Base-by-base conservation (phyloP, 1,140 invertebrate species). In the Aricia agestis region DNA sequence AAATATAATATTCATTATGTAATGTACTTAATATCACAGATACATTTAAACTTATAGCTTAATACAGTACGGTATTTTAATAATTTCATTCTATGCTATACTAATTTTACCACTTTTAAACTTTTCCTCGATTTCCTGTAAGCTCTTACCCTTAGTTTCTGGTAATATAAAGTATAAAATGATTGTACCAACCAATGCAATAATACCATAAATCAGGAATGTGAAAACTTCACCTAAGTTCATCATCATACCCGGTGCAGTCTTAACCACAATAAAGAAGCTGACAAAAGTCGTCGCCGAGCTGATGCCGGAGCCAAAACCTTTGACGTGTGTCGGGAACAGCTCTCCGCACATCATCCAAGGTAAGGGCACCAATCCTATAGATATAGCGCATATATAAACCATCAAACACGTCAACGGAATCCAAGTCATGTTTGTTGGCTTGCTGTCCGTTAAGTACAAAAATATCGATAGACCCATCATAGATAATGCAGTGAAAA, bases 121-220 rank as follows among this genome's bases (percentile, higher is more conserved):
- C 59, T 83, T 85, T 45, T 93, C 92, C 79, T 95, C 94, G 70
- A 97, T 96, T 81, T 97, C 95, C 80, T 96, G 94, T 68, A 97
- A 89, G 19, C 94, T 95, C 76, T 94, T 95, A 10, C 96, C 95
- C 87, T 95, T 96, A 0, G 96, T 97, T 90, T 97, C 96, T 7
- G 97, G 96, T 25, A 97, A 82, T 70, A 94, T 93, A 41, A 94
- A 92, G 69, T 93, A 94, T 59, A 96, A 82, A 41, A 96, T 91
- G 13, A 94, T 78, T 6, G 94, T 93, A 2, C 96, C 95, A 36
- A 95, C 9, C 2, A 95, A 82, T 15, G 95, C 93, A 70, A 96
- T 83, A 1, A 89, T 83, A 25, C 95, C 94, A 82, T 96, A 97
- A 70, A 95, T 76, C 67, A 93, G 92, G 91, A 97, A 97, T 17